Base-by-base conservation (phyloP, 1,140 invertebrate species). In the Aplysia californica region DNA sequence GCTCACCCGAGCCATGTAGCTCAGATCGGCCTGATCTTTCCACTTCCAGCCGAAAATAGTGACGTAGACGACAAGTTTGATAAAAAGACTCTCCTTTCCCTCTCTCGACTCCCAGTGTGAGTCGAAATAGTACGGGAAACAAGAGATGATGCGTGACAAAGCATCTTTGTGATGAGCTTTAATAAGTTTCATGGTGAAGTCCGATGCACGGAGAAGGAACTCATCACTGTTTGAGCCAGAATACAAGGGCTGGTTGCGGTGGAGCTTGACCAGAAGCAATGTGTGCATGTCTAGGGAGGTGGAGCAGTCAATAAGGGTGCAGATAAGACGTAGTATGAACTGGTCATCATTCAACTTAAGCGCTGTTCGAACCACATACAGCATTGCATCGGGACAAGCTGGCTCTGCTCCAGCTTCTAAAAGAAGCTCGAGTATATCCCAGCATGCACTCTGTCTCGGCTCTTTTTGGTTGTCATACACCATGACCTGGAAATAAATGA, bases 311-410 rank as follows among this genome's bases (percentile, higher is more conserved):
- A 79, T 69, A 3, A 77, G 69, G 0, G 77, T 78, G 18, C 75
- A 18, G 38, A 83, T 82, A 0, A 85, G 70, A 29, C 69, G 68
- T 36, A 79, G 71, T 55, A 85, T 76, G 56, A 85, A 85, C 26
- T 69, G 23, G 21, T 75, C 76, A 71, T 83, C 80, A 33, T 70
- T 72, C 23, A 71, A 39, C 68, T 85, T 83, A 18, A 85, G 74
- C 26, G 84, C 82, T 67, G 84, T 82, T 61, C 82, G 50, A 23
- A 85, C 74, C 18, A 85, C 77, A 72, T 83, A 85, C 75, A 83
- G 76, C 82, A 85, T 85, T 39, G 84, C 84, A 61, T 81, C 79
- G 50, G 78, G 79, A 59, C 79, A 80, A 21, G 78, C 69, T 15
- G 84, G 82, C 39, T 83, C 80, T 15, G 80, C 82, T 58, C 69